Percentiles rank a stretch among this genome's conserved stretches.
These are phyloP conservation scores for Bradypodion ventrale DNA, from an alignment of 2,797 vertebrate genomes.

Conservation along the genomic window DNA sequence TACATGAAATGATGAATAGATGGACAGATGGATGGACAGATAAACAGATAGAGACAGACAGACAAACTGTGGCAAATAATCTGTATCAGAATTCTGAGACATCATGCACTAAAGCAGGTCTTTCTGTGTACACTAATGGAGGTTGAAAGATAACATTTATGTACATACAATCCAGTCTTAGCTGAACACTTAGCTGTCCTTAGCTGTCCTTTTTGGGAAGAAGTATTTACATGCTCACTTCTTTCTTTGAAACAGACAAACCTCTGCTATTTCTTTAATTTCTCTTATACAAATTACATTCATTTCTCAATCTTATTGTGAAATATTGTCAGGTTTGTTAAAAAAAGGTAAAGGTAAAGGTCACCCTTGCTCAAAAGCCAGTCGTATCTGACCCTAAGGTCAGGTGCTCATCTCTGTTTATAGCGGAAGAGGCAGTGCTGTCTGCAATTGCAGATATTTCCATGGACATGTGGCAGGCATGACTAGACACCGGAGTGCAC, in stretches of 20 bases:
- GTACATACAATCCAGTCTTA: not conserved
- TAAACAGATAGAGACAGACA: not conserved
- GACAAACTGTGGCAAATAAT: not conserved
- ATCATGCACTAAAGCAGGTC: not conserved
- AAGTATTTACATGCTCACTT: not conserved
- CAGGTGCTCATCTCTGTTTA: too few relatives aligned
- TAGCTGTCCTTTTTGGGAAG: not conserved
- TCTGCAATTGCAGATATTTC: too few relatives aligned
- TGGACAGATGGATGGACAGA: too few relatives aligned
- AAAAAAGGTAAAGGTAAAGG: too few relatives aligned
- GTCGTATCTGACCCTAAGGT: too few relatives aligned
- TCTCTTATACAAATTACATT: not conserved
- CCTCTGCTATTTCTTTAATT: not conserved
- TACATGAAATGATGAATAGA: conserved; percentile 5
- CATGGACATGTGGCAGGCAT: too few relatives aligned
- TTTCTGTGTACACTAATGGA: conserved; percentile 4
- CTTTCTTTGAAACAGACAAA: not conserved
- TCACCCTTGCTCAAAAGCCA: too few relatives aligned
- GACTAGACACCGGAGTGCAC: too few relatives aligned
- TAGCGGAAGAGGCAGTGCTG: too few relatives aligned
- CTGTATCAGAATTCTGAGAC: conserved; percentile 40
- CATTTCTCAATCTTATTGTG: not conserved
- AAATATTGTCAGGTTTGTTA: too few relatives aligned
- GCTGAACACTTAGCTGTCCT: not conserved
- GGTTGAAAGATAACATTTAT: not conserved